Base-by-base conservation (phyloP, 2,113 vertebrate species). In the Amia ocellicauda region DNA sequence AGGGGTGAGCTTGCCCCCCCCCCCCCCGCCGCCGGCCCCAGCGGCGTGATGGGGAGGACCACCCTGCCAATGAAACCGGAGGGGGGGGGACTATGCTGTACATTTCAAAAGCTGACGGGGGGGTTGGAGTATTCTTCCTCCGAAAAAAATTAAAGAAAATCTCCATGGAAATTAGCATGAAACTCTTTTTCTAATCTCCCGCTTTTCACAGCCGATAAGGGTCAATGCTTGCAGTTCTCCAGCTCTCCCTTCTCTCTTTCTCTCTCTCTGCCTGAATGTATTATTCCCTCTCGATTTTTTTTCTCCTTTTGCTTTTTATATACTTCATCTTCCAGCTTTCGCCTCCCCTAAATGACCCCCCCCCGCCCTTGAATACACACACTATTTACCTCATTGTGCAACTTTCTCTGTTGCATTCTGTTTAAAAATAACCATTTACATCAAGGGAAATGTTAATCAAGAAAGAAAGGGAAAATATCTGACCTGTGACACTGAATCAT, bases 131-230 rank as follows among this genome's bases (percentile, higher is more conserved):
- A 91, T 93, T 95, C 94, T 93, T 93, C 82, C n/a, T n/a, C n/a
- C n/a, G n/a, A n/a, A 80, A 92, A 88, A 95, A 95, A 97, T 97
- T 93, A 96, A 90, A 93, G 94, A 95, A n/a, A 97, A 96, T 97
- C 95, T 96, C 94, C 93, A 97, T 97, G 95, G 95, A 98, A 98
- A 98, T 98, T 92, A 98, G 93, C 93, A 96, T 93, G 93, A 93
- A 94, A 92, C 94, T 92, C 93, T 94, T n/a, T n/a, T 94, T 94
- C 92, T 98, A 94, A 98, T 97, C 93, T 94, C 89, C 86, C 79
- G 88, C 93, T 92, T 91, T 94, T 94, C 91, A 92, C 89, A 83
- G 88, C 86, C 79, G 91, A 94, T 92, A 92, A 92, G 93, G 94
- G 94, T 98, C 94, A 95, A 83, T 76, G 93, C 88, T 91, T 95